Evolutionary conservation across 2,888 invertebrate genomes (phyloP).

Genomic region (Epinotia bilunana): DNA sequence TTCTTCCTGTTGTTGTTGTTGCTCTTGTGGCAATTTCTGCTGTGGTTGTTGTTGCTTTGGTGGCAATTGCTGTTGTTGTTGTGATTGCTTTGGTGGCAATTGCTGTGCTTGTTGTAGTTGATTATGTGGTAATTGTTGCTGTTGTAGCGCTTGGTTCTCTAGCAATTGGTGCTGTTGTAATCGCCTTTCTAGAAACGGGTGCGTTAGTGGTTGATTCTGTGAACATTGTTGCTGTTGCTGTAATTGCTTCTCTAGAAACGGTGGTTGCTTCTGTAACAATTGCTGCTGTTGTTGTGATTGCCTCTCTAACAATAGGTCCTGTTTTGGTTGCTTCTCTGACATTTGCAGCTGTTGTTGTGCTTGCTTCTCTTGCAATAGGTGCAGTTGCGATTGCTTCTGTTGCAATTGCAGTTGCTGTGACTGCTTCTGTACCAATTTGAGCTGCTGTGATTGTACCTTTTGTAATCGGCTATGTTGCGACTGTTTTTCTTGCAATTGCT

Average conservation of each 20-base stretch:
- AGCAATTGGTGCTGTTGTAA: too few species aligned
- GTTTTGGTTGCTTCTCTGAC: not conserved
- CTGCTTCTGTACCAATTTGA: not conserved
- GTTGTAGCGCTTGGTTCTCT: too few species aligned
- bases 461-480: not conserved
- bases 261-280: not conserved
- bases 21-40: too few species aligned
- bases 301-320: not conserved
- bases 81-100: too few species aligned
- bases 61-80: too few species aligned
- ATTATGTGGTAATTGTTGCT: too few species aligned
- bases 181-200: not conserved
- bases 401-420: not conserved
- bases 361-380: not conserved
- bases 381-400: not conserved
- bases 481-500: not conserved
- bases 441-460: not conserved
- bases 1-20: too few species aligned
- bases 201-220: not conserved
- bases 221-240: not conserved
- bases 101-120: too few species aligned
- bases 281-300: not conserved
- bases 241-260: not conserved
- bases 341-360: not conserved
- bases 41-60: too few species aligned